phyloP scores from a whole-genome alignment of 2,113 vertebrate species.

The Neotoma lepida region DNA sequence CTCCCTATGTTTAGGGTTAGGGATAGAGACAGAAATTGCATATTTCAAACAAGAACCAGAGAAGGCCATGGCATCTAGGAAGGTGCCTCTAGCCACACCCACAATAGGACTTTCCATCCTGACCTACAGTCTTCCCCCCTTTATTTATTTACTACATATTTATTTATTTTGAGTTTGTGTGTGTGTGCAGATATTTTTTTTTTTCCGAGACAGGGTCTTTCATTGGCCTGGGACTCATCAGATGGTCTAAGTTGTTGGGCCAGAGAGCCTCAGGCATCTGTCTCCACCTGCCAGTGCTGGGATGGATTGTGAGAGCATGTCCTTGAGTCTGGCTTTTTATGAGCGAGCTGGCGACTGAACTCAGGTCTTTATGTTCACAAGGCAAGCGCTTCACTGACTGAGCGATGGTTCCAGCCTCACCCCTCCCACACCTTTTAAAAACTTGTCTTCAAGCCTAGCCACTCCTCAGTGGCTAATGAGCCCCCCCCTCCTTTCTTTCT shows the following conservation, averaged over 20 bases:
- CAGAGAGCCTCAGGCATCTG: not conserved
- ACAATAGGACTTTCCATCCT: not conserved
- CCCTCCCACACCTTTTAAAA: too few species aligned
- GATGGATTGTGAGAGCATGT: not conserved
- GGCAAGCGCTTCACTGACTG: too few species aligned
- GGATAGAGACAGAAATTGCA: constrained; percentile 68
- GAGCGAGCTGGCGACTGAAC: not conserved
- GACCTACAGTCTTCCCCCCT: not conserved
- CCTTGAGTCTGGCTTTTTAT: not conserved
- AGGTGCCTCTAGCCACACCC: not conserved
- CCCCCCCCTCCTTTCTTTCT: too few species aligned
- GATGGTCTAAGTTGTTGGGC: not conserved
- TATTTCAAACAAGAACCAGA: constrained; percentile 71
- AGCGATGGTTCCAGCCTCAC: not conserved
- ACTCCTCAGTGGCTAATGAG: not conserved
- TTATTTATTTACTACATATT: not conserved
- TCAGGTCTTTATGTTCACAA: not conserved
- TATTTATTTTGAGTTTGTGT: not conserved
- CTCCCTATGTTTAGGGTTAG: constrained; percentile 51
- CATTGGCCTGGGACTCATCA: not conserved
- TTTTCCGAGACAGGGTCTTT: not conserved
- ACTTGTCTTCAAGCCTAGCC: not conserved
- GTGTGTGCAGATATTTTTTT: not conserved
- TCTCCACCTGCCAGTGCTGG: not conserved
- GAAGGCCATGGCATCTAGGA: too few species aligned